Conservation (phyloP, 2,797 vertebrate species). For the Intellagama lesueurii region DNA sequence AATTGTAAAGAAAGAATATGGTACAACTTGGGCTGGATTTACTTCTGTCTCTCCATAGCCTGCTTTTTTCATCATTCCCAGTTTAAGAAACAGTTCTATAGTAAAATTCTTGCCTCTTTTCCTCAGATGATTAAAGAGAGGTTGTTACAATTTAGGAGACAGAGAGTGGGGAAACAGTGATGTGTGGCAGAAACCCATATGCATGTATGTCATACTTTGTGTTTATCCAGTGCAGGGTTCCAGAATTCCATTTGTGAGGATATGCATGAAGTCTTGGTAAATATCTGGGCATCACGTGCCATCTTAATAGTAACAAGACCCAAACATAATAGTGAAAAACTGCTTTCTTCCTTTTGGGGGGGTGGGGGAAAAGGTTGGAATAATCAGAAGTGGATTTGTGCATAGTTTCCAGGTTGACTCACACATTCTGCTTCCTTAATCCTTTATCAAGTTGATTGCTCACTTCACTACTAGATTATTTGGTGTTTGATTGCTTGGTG, state of each 20-base stretch:
- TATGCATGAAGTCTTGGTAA: not conserved
- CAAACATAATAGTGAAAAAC: too few species aligned
- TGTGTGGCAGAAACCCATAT: not conserved
- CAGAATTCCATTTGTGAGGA: not conserved
- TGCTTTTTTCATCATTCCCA: not conserved
- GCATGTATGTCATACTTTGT: not conserved
- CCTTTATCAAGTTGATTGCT: not conserved
- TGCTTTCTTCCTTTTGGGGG: too few species aligned
- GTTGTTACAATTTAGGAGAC: not conserved
- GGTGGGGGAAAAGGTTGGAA: too few species aligned
- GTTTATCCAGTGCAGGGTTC: not conserved
- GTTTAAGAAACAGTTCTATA: not conserved
- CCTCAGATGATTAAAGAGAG: not conserved
- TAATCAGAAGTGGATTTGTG: too few species aligned
- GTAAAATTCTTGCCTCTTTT: not conserved
- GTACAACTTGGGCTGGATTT: not conserved
- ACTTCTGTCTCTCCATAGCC: not conserved
- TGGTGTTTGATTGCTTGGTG: not conserved
- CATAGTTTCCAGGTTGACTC: not conserved
- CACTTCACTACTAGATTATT: not conserved
- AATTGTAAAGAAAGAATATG: conserved; percentile 1
- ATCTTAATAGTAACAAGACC: too few species aligned
- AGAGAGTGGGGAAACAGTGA: too few species aligned
- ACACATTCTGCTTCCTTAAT: not conserved
- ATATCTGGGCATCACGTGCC: not conserved